Percentiles rank a stretch among this genome's conserved stretches.
Conservation (phyloP, 2,888 invertebrate species). For the Chaetogeoica ovagalla region DNA sequence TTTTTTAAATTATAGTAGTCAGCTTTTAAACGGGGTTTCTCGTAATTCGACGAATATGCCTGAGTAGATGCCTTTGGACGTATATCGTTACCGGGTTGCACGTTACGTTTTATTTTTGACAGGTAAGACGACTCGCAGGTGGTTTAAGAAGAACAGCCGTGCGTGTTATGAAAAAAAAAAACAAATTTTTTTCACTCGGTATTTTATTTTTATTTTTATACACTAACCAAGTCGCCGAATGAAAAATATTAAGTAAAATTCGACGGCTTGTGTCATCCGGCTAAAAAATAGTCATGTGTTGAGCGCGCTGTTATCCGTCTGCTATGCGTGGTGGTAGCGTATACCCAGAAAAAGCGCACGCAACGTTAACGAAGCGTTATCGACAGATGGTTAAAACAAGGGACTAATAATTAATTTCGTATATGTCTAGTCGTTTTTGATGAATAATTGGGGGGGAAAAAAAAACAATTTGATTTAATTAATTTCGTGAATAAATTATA, state of each 20-base stretch:
- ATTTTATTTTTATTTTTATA: constrained; percentile 4
- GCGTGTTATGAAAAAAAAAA: background rate
- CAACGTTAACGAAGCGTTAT: background rate
- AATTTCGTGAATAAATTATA: no score
- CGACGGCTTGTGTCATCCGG: constrained; percentile 33
- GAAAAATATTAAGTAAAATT: constrained; percentile 29
- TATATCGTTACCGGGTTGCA: background rate
- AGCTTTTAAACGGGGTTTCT: no score
- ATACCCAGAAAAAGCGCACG: background rate
- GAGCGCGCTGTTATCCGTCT: background rate
- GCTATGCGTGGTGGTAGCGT: background rate
- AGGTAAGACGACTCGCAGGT: constrained; percentile 21
- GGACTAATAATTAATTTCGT: background rate
- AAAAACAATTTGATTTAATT: no score
- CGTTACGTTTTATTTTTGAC: constrained; percentile 7
- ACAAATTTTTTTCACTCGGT: background rate
- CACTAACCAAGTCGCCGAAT: background rate
- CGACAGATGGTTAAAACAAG: constrained; percentile 22
- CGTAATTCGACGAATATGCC: no score
- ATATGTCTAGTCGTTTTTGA: no score
- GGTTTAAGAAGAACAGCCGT: background rate
- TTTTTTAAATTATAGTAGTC: no score
- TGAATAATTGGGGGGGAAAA: no score
- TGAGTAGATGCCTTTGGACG: no score
- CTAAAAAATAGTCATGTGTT: constrained; percentile 25